Conservation (phyloP, 1,140 invertebrate species). For the Latrodectus geometricus region DNA sequence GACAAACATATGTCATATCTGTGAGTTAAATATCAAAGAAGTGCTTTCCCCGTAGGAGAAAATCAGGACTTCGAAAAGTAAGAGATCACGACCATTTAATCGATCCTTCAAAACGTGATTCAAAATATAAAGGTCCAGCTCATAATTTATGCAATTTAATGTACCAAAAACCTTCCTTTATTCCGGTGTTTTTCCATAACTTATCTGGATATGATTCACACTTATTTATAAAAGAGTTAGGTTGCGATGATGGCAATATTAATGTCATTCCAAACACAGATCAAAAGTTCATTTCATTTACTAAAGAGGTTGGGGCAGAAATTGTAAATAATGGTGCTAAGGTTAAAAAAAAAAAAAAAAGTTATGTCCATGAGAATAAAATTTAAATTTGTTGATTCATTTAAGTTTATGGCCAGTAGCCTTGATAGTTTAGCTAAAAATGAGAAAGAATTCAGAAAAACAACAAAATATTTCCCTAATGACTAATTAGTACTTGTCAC, state of each 20-base stretch:
- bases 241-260: conserved; percentile 65
- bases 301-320: neutral
- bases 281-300: conserved; percentile 65
- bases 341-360: neutral
- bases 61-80: neutral
- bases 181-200: neutral
- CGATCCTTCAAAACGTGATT: conserved; percentile 4
- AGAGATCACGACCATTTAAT: conserved; percentile 13
- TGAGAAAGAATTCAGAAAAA: neutral
- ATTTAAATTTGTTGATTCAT: conserved; percentile 9
- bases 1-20: neutral
- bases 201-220: conserved; percentile 66
- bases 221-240: conserved; percentile 66
- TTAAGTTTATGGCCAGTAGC: neutral
- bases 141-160: neutral
- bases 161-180: neutral
- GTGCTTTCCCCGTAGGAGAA: neutral
- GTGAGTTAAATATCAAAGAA: neutral
- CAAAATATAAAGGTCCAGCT: neutral
- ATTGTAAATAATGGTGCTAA: neutral
- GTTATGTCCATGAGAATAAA: neutral
- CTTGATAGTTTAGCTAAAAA: neutral
- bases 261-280: conserved; percentile 68
- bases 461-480: neutral
- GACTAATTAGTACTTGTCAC: neutral